Conservation (phyloP, 2,113 vertebrate species). For the Oenanthe melanoleuca region DNA sequence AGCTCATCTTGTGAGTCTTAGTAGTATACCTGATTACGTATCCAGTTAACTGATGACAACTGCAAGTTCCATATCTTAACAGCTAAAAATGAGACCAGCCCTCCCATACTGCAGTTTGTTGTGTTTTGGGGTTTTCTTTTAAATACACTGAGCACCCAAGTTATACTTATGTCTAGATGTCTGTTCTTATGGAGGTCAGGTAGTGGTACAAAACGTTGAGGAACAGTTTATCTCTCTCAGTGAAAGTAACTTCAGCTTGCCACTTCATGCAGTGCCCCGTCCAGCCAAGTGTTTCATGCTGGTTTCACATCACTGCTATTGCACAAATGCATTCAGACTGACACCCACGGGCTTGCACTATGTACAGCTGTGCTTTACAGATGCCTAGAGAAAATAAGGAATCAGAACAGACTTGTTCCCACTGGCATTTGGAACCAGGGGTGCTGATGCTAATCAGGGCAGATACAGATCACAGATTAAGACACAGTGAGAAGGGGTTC, state of each 20-base stretch:
- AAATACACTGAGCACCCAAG: neutral
- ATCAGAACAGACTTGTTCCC: neutral
- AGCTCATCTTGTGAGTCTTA: neutral
- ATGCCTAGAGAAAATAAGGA: neutral
- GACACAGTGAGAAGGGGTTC: neutral
- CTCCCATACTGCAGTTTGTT: neutral
- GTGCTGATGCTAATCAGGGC: neutral
- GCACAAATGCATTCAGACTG: neutral
- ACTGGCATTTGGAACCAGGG: neutral
- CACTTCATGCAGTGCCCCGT: neutral
- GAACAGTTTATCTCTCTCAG: neutral
- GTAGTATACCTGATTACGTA: neutral
- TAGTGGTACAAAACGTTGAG: fast-evolving
- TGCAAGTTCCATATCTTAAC: neutral
- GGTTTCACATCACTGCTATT: neutral
- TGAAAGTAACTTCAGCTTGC: neutral
- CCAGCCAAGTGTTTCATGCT: neutral
- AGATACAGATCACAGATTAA: neutral
- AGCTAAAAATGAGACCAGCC: neutral
- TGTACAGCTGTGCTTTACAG: neutral
- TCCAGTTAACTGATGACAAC: neutral
- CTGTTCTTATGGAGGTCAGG: neutral
- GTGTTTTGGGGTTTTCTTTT: neutral
- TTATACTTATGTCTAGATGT: neutral
- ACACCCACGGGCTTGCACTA: fast-evolving